phyloP scores from a whole-genome alignment of 2,113 vertebrate species.

The Heterocephalus glaber region DNA sequence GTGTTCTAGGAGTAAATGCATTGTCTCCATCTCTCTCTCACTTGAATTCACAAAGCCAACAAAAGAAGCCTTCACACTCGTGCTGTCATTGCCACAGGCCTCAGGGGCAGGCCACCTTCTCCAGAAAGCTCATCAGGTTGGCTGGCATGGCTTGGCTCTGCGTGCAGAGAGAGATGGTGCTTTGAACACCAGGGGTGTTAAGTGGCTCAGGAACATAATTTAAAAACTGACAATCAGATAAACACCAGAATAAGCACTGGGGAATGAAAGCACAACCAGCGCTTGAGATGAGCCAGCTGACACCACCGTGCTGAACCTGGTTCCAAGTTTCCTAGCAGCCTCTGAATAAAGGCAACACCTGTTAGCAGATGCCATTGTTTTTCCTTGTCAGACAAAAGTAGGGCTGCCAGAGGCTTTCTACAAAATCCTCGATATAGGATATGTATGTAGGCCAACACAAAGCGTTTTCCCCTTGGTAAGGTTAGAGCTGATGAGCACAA shows the following conservation, averaged over 20 bases:
- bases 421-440: neutral
- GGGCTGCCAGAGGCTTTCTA: neutral
- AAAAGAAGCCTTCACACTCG: neutral
- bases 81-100: neutral
- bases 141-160: neutral
- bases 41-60: neutral
- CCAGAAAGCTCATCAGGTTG: neutral
- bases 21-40: neutral
- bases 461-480: neutral
- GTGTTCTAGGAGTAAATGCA: neutral
- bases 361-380: neutral
- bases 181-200: neutral
- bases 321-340: slow-evolving; percentile 24
- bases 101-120: neutral
- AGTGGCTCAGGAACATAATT: neutral
- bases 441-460: neutral
- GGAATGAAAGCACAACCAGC: neutral
- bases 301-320: neutral
- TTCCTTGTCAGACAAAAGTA: neutral
- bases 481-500: neutral
- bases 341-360: neutral
- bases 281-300: neutral
- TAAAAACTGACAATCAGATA: neutral
- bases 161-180: neutral
- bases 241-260: neutral